These are phyloP conservation scores for Egretta garzetta DNA, from an alignment of 2,113 vertebrate genomes.

Conservation along the genomic window DNA sequence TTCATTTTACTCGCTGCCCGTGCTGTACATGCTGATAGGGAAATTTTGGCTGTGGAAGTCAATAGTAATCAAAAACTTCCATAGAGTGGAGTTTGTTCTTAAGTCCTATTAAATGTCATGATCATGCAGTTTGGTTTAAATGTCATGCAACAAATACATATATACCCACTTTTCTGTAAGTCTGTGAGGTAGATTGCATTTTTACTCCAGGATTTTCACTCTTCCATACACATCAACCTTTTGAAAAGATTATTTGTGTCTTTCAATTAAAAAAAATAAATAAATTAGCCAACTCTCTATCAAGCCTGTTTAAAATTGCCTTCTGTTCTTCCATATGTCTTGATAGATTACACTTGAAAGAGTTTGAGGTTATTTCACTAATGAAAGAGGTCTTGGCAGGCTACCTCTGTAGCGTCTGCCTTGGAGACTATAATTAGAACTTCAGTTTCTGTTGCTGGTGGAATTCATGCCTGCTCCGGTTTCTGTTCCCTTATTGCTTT, in stretches of 20 bases:
- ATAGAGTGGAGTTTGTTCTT: background rate
- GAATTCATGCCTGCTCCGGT: background rate
- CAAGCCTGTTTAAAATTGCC: background rate
- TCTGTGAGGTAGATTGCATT: background rate
- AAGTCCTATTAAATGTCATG: background rate
- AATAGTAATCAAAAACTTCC: background rate
- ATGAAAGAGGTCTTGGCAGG: conserved; percentile 23
- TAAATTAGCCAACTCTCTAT: background rate
- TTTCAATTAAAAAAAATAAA: background rate
- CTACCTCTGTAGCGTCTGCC: background rate
- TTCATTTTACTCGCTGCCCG: background rate
- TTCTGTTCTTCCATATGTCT: conserved; percentile 6
- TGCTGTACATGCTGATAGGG: background rate
- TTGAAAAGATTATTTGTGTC: background rate
- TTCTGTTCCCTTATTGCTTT: background rate
- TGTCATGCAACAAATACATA: background rate
- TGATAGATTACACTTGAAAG: background rate
- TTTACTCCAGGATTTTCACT: background rate
- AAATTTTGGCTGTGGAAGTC: background rate
- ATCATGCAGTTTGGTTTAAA: background rate
- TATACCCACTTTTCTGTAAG: background rate
- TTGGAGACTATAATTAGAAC: background rate
- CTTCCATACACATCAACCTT: background rate
- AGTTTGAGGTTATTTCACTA: background rate
- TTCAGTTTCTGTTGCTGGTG: background rate